Evolutionary conservation across 2,113 vertebrate species (phyloP).

Genomic region (Rhinoderma darwinii): DNA sequence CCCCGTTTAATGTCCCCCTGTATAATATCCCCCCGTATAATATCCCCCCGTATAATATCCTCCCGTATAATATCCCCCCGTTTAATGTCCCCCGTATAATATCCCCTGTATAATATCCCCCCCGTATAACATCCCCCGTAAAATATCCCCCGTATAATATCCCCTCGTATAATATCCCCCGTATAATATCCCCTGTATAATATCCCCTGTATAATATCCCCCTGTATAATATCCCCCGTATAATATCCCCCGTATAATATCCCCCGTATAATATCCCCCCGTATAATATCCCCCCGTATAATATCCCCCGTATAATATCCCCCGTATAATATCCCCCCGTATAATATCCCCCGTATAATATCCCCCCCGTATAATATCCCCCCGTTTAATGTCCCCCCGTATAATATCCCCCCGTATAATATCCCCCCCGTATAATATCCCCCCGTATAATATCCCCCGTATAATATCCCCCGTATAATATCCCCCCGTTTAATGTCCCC

Average conservation of each 20-base stretch:
- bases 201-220: too few relatives aligned
- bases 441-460: neutral
- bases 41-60: neutral
- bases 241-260: too few relatives aligned
- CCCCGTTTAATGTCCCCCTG: too few relatives aligned
- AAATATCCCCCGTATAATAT: too few relatives aligned
- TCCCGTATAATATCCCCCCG: neutral
- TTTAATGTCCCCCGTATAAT: neutral
- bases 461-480: too few relatives aligned
- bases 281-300: neutral
- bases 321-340: neutral
- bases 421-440: too few relatives aligned
- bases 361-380: neutral
- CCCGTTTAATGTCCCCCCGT: too few relatives aligned
- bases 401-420: neutral
- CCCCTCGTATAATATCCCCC: neutral
- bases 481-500: neutral
- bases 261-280: neutral
- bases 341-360: too few relatives aligned
- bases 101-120: neutral
- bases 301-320: too few relatives aligned
- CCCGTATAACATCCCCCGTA: neutral
- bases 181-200: neutral
- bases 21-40: neutral
- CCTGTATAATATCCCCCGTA: neutral